Evolutionary conservation across 1,140 invertebrate genomes (phyloP).

Genomic region (Procambarus clarkii): DNA sequence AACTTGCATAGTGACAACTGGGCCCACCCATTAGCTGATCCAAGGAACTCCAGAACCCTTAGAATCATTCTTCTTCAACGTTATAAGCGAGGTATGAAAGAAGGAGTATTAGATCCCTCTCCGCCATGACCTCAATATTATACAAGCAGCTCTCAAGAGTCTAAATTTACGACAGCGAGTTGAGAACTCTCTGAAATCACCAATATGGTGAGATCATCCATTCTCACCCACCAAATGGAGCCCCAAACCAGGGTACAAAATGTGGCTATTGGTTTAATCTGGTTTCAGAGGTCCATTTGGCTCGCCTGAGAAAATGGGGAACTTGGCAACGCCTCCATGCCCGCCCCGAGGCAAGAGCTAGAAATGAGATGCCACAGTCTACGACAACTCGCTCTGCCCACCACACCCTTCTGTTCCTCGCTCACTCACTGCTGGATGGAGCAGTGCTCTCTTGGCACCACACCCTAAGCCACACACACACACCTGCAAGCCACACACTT

Average conservation of each 20-base stretch:
- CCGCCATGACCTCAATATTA: slow-evolving; percentile 18
- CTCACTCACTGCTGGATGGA: not conserved
- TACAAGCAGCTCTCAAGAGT: not conserved
- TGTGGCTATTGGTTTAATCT: not conserved
- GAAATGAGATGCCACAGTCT: slow-evolving; percentile 60
- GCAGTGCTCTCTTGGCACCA: not conserved
- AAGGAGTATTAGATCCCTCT: not conserved
- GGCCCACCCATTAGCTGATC: no score
- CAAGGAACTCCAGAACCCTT: no score
- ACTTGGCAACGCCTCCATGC: slow-evolving; percentile 58
- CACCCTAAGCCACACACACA: not conserved
- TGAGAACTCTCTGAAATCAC: no score
- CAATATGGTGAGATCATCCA: no score
- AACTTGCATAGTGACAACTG: no score
- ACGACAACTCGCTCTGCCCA: slow-evolving; percentile 36
- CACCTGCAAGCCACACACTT: not conserved
- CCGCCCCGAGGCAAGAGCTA: slow-evolving; percentile 49
- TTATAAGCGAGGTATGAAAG: slow-evolving; percentile 1
- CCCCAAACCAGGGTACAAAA: no score
- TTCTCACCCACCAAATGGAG: no score
- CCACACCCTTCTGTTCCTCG: not conserved
- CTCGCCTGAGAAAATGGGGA: slow-evolving; percentile 4
- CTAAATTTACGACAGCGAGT: no score
- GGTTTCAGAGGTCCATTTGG: not conserved
- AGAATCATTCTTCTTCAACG: not conserved